Evolutionary conservation across 2,113 vertebrate species (phyloP), one percentile per base, ranked within the genome.

Genomic region (Gopherus flavomarginatus): DNA sequence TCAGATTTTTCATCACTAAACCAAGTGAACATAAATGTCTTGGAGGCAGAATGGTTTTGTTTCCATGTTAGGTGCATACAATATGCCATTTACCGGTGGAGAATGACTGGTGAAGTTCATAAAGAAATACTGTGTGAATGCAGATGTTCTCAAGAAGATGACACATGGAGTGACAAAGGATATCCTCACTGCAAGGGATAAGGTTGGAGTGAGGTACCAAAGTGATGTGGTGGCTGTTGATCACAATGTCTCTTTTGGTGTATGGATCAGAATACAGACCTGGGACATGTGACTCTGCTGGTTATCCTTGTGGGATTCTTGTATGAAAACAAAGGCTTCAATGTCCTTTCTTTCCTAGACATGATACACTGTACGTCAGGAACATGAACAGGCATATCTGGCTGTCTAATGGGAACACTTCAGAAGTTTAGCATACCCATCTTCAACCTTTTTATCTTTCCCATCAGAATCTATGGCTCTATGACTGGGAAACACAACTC

Each of bases 31-130:
- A 72, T 35, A 83, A 81, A 84, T 52, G 82, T 90, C 85, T 81
- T 94, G 83, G 65, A 8, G 19, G 72, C 22, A 47, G 42, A 77
- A 44, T 77, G 42, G 22, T 93, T 92, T 96, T 97, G 85, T 92
- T 91, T 81, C 50, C 9, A 50, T 24, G 50, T 2, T 75, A 78
- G 80, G 59, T 50, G 29, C 92, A n/a, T 38, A n/a, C 53, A 95
- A 54, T 44, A 83, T 50, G 35, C 29, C 78, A 88, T 31, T 86
- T 85, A 50, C 81, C 95, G 53, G 65, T 93, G 94, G 16, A 91
- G 79, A 81, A 88, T 8, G 38, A 75, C 54, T 31, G 72, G 49
- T 44, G 24, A 77, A 12, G 12, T 42, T 77, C 24, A 8, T 77
- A 14, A 77, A 77, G 72, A 77, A 77, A 44, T 77, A 77, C 42